Evolutionary conservation across 2,113 vertebrate species (phyloP).

Genomic region (Rhipidura dahli): DNA sequence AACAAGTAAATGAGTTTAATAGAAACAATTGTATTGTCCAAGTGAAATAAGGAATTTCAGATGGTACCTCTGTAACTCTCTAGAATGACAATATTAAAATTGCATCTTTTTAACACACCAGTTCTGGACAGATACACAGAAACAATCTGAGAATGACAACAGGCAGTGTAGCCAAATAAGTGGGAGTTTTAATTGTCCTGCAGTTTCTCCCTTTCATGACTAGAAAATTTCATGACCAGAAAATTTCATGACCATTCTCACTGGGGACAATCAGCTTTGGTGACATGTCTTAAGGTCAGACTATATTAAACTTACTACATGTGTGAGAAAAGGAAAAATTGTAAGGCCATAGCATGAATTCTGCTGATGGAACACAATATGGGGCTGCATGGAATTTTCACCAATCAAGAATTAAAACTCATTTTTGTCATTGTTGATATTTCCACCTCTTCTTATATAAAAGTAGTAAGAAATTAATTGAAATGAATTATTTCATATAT

Average conservation of each 20-base stretch:
- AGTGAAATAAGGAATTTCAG: background rate
- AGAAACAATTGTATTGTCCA: background rate
- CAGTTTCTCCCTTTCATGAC: background rate
- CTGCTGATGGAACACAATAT: background rate
- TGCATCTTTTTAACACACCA: background rate
- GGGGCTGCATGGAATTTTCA: background rate
- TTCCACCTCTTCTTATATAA: background rate
- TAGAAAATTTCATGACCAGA: background rate
- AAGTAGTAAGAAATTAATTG: background rate
- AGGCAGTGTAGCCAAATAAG: background rate
- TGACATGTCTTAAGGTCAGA: background rate
- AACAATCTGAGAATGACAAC: background rate
- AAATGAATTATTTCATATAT: background rate
- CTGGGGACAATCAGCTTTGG: background rate
- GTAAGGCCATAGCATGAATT: background rate
- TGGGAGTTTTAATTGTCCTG: background rate
- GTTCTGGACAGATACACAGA: background rate
- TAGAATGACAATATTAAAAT: background rate
- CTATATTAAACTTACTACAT: background rate
- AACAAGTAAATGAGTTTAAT: background rate
- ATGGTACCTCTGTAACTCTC: background rate
- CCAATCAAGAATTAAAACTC: background rate
- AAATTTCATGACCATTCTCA: background rate
- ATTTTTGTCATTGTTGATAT: background rate
- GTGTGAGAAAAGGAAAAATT: background rate